Percentiles rank a stretch among this genome's conserved stretches.
Conservation (phyloP, 2,113 vertebrate species). For the Xenus cinereus region DNA sequence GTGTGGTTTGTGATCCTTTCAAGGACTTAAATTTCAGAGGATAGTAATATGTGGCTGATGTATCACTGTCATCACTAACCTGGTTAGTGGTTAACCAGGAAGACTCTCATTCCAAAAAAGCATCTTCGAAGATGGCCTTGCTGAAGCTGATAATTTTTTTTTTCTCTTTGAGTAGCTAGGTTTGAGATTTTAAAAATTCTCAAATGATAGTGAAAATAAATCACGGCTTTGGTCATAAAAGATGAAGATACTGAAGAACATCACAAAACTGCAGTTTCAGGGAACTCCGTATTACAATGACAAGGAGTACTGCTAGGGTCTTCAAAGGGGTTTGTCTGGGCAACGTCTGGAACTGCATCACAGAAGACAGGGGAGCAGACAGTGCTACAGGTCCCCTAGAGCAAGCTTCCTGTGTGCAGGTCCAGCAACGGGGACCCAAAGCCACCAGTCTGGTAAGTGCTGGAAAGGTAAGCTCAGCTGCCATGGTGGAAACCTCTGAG, state of each 20-base stretch:
- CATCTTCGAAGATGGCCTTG: neutral
- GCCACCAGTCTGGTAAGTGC: accelerated
- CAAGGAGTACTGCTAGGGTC: neutral
- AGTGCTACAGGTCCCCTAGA: no score
- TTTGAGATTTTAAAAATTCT: neutral
- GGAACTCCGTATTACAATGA: neutral
- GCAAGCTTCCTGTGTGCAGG: accelerated
- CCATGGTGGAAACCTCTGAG: neutral
- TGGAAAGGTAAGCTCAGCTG: neutral
- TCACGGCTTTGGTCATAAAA: neutral
- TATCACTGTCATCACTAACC: neutral
- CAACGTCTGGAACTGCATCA: neutral
- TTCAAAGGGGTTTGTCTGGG: neutral
- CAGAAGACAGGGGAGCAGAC: neutral
- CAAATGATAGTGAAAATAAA: neutral
- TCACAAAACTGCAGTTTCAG: neutral
- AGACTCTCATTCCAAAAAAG: neutral
- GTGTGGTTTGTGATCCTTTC: neutral
- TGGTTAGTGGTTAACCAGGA: neutral
- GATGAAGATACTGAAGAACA: neutral
- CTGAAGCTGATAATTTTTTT: neutral
- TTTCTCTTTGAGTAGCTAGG: neutral
- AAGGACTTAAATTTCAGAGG: neutral
- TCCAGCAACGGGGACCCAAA: neutral
- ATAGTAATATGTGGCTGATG: accelerated